Evolutionary conservation across 2,113 vertebrate genomes (phyloP).

Genomic region (Myotis lucifugus): DNA sequence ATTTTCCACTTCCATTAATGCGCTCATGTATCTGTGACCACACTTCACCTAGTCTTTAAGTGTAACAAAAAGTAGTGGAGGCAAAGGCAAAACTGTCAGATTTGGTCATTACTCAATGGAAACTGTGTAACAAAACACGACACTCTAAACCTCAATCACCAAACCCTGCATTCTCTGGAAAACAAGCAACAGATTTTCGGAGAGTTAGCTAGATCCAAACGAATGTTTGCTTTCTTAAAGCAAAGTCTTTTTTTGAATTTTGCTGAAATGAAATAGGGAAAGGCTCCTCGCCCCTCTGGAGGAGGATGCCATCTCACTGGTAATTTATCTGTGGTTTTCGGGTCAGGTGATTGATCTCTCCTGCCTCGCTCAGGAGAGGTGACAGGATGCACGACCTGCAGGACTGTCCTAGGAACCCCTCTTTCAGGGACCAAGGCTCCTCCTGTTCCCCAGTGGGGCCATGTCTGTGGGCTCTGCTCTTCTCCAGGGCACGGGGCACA

Average conservation of each 20-base stretch:
- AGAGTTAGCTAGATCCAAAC: slow-evolving; percentile 13
- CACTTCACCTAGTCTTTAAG: slow-evolving; percentile 55
- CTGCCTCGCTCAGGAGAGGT: neutral
- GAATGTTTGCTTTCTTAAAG: slow-evolving; percentile 22
- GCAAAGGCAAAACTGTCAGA: slow-evolving; percentile 7
- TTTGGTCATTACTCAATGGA: slow-evolving; percentile 58
- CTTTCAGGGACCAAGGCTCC: neutral
- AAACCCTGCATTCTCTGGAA: slow-evolving; percentile 36
- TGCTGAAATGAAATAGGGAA: neutral
- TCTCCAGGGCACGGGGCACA: neutral
- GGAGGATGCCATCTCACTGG: neutral
- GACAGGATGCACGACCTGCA: neutral
- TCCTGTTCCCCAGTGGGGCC: neutral
- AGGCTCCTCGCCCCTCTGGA: neutral
- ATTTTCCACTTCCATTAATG: slow-evolving; percentile 83
- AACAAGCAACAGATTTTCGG: slow-evolving; percentile 38
- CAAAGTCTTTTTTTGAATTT: neutral
- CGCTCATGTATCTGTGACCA: slow-evolving; percentile 52
- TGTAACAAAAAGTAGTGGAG: slow-evolving; percentile 10
- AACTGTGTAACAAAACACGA: slow-evolving; percentile 40
- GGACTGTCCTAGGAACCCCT: neutral
- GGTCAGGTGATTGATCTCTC: neutral
- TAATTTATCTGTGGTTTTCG: neutral
- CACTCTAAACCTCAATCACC: slow-evolving; percentile 7
- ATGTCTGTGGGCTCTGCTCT: neutral